Conservation (phyloP, 2,113 vertebrate species). For the Microcebus ravelobensis region DNA sequence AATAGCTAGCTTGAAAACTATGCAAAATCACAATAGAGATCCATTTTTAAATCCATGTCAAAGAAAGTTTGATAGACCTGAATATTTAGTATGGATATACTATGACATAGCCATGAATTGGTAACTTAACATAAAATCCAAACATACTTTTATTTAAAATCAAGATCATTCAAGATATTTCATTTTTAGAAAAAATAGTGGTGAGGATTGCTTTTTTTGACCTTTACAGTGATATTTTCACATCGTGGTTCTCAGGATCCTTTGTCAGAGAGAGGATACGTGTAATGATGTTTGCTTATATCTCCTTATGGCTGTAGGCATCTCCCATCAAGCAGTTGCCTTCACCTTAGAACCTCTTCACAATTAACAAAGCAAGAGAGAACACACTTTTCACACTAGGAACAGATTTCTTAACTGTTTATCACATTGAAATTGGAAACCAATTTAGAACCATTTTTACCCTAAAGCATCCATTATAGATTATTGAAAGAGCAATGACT, state of each 20-base stretch:
- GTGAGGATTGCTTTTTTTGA: background rate
- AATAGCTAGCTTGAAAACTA: slow-evolving; percentile 3
- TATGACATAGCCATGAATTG: background rate
- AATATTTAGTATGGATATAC: background rate
- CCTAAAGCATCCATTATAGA: background rate
- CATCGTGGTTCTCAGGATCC: background rate
- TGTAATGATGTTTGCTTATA: background rate
- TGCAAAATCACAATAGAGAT: background rate
- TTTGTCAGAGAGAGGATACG: background rate
- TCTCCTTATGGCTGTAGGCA: background rate
- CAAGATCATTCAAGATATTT: background rate
- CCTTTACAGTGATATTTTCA: background rate
- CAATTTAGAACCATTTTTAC: background rate
- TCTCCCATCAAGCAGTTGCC: background rate
- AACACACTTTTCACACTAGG: background rate
- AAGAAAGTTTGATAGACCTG: background rate
- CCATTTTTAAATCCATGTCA: slow-evolving; percentile 22
- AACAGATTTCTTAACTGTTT: background rate
- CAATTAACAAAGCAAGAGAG: background rate
- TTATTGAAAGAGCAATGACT: slow-evolving; percentile 18
- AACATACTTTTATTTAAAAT: slow-evolving; percentile 5
- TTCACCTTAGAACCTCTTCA: background rate
- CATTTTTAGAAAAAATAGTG: background rate
- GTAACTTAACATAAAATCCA: background rate
- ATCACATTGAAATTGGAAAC: background rate